A percentile compares a stretch with the other conserved stretches of the same genome.
These are phyloP conservation scores for Mycteria americana DNA, from an alignment of 2,797 vertebrate genomes.

Conservation along the genomic window DNA sequence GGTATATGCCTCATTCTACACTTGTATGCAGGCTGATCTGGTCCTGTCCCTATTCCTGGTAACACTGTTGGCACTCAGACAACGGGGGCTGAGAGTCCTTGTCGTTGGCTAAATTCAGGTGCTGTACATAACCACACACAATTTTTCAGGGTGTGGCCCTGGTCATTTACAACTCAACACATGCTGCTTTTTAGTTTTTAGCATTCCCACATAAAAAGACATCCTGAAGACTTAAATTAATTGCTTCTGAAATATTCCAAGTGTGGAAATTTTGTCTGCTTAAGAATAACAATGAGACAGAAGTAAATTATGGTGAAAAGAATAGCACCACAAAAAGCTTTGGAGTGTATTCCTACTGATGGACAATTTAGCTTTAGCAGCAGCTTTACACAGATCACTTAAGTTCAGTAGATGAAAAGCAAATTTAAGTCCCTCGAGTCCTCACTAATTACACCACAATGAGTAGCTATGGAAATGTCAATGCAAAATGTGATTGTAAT, in stretches of 20 bases:
- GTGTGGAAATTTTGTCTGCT: background rate
- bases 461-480: background rate
- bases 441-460: background rate
- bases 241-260: conserved; percentile 9
- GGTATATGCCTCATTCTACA: background rate
- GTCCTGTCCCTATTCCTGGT: background rate
- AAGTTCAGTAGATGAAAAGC: background rate
- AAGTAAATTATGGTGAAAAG: background rate
- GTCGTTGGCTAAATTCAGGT: background rate
- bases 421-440: background rate
- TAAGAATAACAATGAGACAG: background rate
- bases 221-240: background rate
- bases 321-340: conserved; percentile 2
- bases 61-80: background rate
- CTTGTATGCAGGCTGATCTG: background rate
- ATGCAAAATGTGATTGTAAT: background rate
- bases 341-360: background rate
- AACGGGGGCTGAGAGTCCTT: background rate
- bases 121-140: background rate
- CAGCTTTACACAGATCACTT: background rate
- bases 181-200: background rate
- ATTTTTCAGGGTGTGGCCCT: background rate
- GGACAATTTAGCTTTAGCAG: background rate
- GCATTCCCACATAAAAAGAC: background rate
- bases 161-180: background rate